Base-by-base conservation (phyloP, 2,797 vertebrate genomes). In the Anableps anableps region DNA sequence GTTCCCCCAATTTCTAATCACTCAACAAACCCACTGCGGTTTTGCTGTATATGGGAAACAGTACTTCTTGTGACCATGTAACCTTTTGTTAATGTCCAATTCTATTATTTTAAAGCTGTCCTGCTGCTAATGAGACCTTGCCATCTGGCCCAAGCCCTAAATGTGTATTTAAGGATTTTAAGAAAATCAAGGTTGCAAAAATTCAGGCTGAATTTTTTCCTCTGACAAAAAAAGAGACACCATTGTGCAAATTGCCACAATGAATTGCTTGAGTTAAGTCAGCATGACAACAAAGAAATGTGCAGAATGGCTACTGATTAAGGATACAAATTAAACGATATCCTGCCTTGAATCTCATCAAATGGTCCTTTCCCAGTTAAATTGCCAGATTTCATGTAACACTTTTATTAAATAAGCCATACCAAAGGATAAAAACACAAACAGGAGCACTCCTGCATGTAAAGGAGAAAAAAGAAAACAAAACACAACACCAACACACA, bases 121-220 rank as follows among this genome's bases (percentile, higher is more conserved):
- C 19, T 70, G 78, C 84, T 78, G 60, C 71, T 70, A 72, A 86
- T 14, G 17, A 84, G 62, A 53, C 55, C 36, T 60, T n/a, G 4
- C 74, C 17, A 68, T 53, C 16, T 81, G 53, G 19, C 34, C 79
- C 50, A 1, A 45, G 31, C 72, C 81, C 77, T 80, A 31, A 83
- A 76, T n/a, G 60, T 71, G 47, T 7, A 72, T 75, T 71, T 51
- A 26, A 14, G 47, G 41, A 72, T 64, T 53, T 58, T 38, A 21
- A 71, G 72, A 81, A 68, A 75, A 85, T 88, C 79, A 90, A 88
- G 47, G 77, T 41, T 80, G 45, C 72, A 76, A 78, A 86, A 45
- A 83, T 77, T 89, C 75, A 80, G 51, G 51, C 73, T 51, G 75
- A 1, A 21, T 70, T 41, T 34, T 64, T 38, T 70, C 38, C 79